phyloP scores from a whole-genome alignment of 2,113 vertebrate species.

The Epinephelus lanceolatus region DNA sequence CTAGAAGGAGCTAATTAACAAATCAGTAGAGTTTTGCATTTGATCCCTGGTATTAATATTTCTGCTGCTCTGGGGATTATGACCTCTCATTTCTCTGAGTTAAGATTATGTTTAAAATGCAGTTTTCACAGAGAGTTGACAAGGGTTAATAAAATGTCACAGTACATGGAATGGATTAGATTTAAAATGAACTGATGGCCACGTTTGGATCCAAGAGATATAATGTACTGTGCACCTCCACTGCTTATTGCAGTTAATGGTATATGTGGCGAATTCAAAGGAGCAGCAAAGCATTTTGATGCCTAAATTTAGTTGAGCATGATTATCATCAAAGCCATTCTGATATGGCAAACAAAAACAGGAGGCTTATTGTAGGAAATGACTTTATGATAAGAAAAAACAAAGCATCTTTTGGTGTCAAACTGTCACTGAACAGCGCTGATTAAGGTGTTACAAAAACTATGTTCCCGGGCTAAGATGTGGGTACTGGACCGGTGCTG shows the following conservation, averaged over 20 bases:
- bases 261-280: conserved; percentile 42
- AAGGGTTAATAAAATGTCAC: conserved; percentile 45
- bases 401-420: conserved; percentile 69
- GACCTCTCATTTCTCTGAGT: conserved; percentile 41
- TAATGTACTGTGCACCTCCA: not conserved
- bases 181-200: conserved; percentile 26
- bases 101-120: conserved; percentile 45
- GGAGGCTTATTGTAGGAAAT: conserved; percentile 39
- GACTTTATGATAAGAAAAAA: conserved; percentile 57
- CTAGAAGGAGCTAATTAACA: conserved; percentile 60
- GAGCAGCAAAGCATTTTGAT: conserved; percentile 54
- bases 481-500: conserved; percentile 17
- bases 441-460: conserved; percentile 60
- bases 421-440: conserved; percentile 68
- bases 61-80: conserved; percentile 7
- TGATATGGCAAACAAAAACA: conserved; percentile 62
- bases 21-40: conserved; percentile 39
- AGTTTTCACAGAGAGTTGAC: conserved; percentile 34
- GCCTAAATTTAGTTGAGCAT: conserved; percentile 77
- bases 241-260: conserved; percentile 33
- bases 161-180: conserved; percentile 16
- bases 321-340: conserved; percentile 68
- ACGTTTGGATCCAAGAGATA: conserved; percentile 15
- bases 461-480: conserved; percentile 26
- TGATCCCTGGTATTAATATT: conserved; percentile 55